Evolutionary conservation across 1,140 invertebrate species (phyloP).

Genomic region (Bombus breviceps): DNA sequence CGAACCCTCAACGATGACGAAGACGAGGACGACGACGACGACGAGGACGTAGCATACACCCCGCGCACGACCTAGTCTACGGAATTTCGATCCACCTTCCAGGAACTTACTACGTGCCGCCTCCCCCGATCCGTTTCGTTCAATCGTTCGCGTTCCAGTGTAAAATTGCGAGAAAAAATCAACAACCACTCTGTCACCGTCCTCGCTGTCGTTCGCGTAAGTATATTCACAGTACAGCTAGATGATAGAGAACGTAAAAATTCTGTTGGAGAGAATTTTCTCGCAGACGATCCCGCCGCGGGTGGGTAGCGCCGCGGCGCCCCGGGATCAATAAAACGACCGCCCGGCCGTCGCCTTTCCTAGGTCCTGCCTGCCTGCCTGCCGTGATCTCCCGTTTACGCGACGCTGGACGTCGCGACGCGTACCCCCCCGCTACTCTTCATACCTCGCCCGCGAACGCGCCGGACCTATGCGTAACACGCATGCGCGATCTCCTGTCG

Average conservation of each 20-base stretch:
- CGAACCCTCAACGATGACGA: slow-evolving; percentile 35
- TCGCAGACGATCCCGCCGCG: slow-evolving; percentile 72
- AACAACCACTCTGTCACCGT: background rate
- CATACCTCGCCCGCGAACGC: slow-evolving; percentile 50
- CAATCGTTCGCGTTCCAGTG: background rate
- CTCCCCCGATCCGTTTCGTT: background rate
- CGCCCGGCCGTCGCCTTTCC: slow-evolving; percentile 79
- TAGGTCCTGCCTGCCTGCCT: slow-evolving; percentile 73
- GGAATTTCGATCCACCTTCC: slow-evolving; percentile 2
- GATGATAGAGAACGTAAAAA: slow-evolving; percentile 38
- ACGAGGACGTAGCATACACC: slow-evolving; percentile 24
- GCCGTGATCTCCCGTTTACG: slow-evolving; percentile 63
- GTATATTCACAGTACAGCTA: background rate
- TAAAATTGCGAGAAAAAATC: background rate
- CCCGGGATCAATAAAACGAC: slow-evolving; percentile 82
- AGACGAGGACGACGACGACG: slow-evolving; percentile 36
- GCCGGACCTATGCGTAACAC: background rate
- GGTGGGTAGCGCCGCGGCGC: slow-evolving; percentile 82
- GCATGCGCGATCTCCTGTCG: slow-evolving; percentile 50
- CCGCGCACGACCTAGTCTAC: slow-evolving; percentile 18
- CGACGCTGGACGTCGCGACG: slow-evolving; percentile 71
- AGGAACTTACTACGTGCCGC: slow-evolving; percentile 5
- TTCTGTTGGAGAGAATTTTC: slow-evolving; percentile 53
- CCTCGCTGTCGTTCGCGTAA: background rate
- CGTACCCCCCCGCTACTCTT: slow-evolving; percentile 28